Evolutionary conservation across 2,888 invertebrate species (phyloP), one percentile per base, ranked within the genome.

Genomic region (Sepioteuthis lessoniana): DNA sequence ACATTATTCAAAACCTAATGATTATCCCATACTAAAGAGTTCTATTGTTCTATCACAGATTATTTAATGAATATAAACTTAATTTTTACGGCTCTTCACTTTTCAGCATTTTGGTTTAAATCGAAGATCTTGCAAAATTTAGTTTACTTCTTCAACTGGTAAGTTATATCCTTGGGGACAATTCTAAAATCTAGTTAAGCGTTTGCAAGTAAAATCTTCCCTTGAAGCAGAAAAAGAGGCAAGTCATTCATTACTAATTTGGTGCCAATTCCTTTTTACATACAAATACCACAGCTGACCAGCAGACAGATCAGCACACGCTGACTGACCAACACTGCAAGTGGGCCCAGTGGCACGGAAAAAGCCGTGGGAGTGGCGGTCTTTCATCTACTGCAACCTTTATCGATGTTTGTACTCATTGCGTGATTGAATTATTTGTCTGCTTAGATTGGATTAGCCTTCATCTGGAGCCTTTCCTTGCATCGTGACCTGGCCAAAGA

Each of bases 241-340:
- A 76, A n/a, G n/a, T 76, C 76, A 76, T 76, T 76, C 76, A 76
- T 76, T 76, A n/a, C 76, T 76, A 76, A 76, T 76, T 76, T 55
- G 55, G 21, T 55, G 55, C 55, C 55, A 55, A 55, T 55, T 55
- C 55, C 55, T 55, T 55, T 55, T 76, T 76, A 76, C n/a, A n/a
- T 31, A 76, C n/a, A 76, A 76, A n/a, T 76, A n/a, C 76, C 76
- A 76, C 76, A 76, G 76, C 76, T 76, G 76, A 76, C 31, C 76
- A 76, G 76, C 13, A 76, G 76, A n/a, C 76, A 10, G 76, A n/a
- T 76, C 76, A n/a, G 76, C 31, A 76, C n/a, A 76, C 76, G n/a
- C n/a, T n/a, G 76, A 76, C n/a, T 76, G 76, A 76, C 76, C n/a
- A 76, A 76, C 76, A n/a, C 76, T n/a, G 76, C 76, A 76, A 76